Base-by-base conservation (phyloP, 2,888 invertebrate genomes). In the Cabera pusaria region DNA sequence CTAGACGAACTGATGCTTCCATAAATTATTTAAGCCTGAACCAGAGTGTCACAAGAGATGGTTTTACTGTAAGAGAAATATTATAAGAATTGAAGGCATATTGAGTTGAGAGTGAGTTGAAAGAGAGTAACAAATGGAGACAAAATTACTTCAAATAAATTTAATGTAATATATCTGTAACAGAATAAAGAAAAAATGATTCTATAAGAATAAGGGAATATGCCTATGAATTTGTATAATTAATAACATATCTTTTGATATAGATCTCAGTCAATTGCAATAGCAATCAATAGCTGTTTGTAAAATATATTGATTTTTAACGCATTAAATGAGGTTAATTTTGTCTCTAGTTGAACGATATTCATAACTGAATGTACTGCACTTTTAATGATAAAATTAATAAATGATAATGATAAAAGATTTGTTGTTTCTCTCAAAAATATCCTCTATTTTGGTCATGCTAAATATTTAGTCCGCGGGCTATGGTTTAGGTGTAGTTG, bases 331-430 rank as follows among this genome's bases (percentile, higher is more conserved):
- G 18, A 20, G 25, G n/a, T 20, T 26, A n/a, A 12, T 71, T 81
- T 81, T 81, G 84, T 83, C 81, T 75, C 74, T 83, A 75, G 37
- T 70, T 73, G 77, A 71, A 59, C 70, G 70, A n/a, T n/a, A n/a
- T n/a, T 67, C 69, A 73, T 62, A 67, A 66, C 62, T 72, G 74
- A 72, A 76, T 80, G 76, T 78, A 72, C 68, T 77, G 82, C 84
- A 84, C 82, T 77, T 62, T 62, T 74, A 73, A 74, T 72, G 78
- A 79, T 81, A 83, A 78, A 44, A 81, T 80, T 84, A 85, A 85
- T 84, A 80, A 81, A 85, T 71, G 75, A 79, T 78, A 77, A 72
- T 76, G 75, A 81, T 80, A 69, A 60, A 62, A 52, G 49, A 47
- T 41, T n/a, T 46, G 20, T 57, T 49, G 58, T 70, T 74, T 75